phyloP scores from a whole-genome alignment of 2,113 vertebrate species.

The Chlamydotis undulata region DNA sequence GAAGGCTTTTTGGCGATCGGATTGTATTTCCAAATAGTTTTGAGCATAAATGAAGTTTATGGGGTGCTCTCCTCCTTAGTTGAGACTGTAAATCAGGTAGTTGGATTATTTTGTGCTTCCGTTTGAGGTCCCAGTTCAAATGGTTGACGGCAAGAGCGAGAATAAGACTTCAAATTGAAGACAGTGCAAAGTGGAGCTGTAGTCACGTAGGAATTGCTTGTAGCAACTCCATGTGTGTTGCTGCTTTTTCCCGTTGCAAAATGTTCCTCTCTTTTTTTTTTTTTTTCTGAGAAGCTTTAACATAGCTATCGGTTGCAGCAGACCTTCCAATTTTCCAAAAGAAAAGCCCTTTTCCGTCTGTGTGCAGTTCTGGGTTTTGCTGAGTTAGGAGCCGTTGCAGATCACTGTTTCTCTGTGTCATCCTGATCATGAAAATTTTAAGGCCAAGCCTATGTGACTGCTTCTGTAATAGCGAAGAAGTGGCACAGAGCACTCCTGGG shows the following conservation, averaged over 20 bases:
- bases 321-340: not conserved
- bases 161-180: not conserved
- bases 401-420: not conserved
- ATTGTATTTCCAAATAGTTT: not conserved
- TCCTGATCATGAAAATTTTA: constrained; percentile 22
- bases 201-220: not conserved
- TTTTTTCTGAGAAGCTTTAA: not conserved
- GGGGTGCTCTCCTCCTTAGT: not conserved
- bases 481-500: not conserved
- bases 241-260: not conserved
- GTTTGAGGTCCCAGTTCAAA: not conserved
- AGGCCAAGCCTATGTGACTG: not conserved
- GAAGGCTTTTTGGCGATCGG: not conserved
- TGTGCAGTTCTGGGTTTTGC: not conserved
- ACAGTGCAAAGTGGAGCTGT: not conserved
- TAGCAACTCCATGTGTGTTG: not conserved
- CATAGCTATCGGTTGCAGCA: not conserved
- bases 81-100: not conserved
- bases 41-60: not conserved
- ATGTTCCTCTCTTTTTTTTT: not conserved
- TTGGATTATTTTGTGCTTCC: rapidly evolving
- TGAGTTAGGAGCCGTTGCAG: not conserved
- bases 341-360: not conserved
- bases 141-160: not conserved
- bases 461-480: not conserved